Base-by-base conservation (phyloP, 2,888 invertebrate species). In the Neoitamus cyanurus region DNA sequence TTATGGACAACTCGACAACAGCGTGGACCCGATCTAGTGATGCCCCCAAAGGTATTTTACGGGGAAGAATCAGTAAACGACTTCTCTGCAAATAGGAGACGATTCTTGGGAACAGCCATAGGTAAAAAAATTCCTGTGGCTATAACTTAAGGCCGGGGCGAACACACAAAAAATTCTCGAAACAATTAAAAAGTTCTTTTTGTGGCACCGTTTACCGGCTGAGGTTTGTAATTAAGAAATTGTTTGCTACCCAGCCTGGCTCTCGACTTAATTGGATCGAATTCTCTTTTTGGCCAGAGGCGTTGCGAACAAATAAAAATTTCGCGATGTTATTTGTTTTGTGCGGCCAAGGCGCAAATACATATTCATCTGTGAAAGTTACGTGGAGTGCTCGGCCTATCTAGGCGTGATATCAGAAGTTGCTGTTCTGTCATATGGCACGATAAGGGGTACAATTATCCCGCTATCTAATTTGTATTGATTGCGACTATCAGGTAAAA, bases 1-100 rank as follows among this genome's bases (percentile, higher is more conserved):
- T 15, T 58, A 58, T 20, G 20, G 58, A 20, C 20, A 58, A 58
- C 58, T 3, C n/a, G 58, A 58, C 25, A 20, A 58, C 25, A 58
- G 25, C 20, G 58, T 58, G 25, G 58, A 58, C 25, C 58, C 58
- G 20, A 58, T 58, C 25, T 58, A 15, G 20, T 7, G 58, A 58
- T 58, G 58, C 25, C 9, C 20, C 9, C 9, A 11, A 70, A 70
- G 70, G 70, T 70, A 70, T 70, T 15, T 70, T 70, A 31, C 70
- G 5, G 31, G 25, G 70, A 58, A 31, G 70, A 70, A 70, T 70
- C 70, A 70, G 70, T 70, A 70, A 70, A 70, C 3, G 70, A 70
- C 68, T 25, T 69, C 68, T 25, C 68, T 15, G 15, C 70, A 70
- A 31, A 70, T 70, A 70, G 70, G 31, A 31, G 70, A 30, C 7